These are phyloP conservation scores for Puffinus mauretanicus DNA, from an alignment of 2,113 vertebrate species.

Conservation along the genomic window DNA sequence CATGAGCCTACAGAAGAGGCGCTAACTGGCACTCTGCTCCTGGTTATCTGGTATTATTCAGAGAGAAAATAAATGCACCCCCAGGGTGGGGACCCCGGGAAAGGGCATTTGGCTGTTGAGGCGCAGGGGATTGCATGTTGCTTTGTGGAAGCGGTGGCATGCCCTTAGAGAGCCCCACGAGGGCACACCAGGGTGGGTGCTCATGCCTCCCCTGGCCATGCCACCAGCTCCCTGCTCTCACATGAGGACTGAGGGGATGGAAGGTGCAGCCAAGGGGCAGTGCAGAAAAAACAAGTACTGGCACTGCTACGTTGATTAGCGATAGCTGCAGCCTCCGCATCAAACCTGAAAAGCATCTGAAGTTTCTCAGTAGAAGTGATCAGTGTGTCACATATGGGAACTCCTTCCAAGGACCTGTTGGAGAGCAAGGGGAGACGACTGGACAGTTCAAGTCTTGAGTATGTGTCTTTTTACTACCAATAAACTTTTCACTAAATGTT, in stretches of 20 bases:
- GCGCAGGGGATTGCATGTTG: background rate
- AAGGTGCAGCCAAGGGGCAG: background rate
- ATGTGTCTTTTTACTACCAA: background rate
- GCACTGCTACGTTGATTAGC: background rate
- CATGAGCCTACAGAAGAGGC: background rate
- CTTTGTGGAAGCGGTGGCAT: background rate
- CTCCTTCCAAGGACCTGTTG: background rate
- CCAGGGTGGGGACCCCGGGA: fast-evolving
- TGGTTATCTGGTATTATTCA: background rate
- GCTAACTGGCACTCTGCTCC: background rate
- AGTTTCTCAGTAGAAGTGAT: background rate
- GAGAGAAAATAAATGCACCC: fast-evolving
- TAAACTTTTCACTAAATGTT: background rate
- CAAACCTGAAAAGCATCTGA: background rate
- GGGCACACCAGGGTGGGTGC: background rate
- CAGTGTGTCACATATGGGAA: background rate
- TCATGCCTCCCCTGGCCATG: fast-evolving
- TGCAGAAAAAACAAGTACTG: background rate
- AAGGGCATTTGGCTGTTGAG: background rate
- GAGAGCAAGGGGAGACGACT: background rate
- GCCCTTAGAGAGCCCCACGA: background rate
- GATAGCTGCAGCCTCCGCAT: background rate
- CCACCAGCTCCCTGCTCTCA: fast-evolving
- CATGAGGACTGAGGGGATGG: background rate
- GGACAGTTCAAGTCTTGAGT: background rate